Conservation (phyloP, 2,888 invertebrate genomes). For the Acronicta psi region DNA sequence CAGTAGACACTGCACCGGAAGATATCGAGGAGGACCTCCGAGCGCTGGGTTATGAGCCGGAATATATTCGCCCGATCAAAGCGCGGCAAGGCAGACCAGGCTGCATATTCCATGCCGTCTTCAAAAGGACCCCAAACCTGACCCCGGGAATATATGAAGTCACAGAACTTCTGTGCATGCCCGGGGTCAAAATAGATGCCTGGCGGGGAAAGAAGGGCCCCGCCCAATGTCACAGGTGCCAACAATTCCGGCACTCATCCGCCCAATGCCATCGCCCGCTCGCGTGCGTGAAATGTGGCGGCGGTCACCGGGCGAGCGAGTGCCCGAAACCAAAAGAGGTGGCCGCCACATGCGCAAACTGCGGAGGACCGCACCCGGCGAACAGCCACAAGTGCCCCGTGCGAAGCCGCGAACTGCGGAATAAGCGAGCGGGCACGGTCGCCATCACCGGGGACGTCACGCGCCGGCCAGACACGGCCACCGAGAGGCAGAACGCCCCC, state of each 20-base stretch:
- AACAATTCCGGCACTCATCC: constrained; percentile 35
- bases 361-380: constrained; percentile 23
- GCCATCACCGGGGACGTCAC: constrained; percentile 1
- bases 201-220: constrained; percentile 30
- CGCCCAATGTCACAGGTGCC: constrained; percentile 45
- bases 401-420: constrained; percentile 8
- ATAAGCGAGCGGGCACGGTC: constrained; percentile 6
- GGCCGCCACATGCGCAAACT: constrained; percentile 38
- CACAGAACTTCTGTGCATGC: constrained; percentile 16
- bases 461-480: not conserved
- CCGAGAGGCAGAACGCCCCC: not conserved
- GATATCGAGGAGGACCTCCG: constrained; percentile 12
- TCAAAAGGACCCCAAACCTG: not conserved
- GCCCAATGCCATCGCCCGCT: constrained; percentile 23
- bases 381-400: constrained; percentile 21
- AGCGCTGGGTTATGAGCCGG: not conserved
- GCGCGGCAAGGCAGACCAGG: constrained; percentile 7
- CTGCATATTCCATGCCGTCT: constrained; percentile 6
- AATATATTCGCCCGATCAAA: not conserved
- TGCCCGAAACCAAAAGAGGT: constrained; percentile 16
- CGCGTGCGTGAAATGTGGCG: constrained; percentile 30
- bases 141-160: not conserved
- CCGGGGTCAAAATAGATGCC: constrained; percentile 27
- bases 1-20: constrained; percentile 23
- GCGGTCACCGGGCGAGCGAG: constrained; percentile 12